phyloP scores from a whole-genome alignment of 2,113 vertebrate species.

The Ceyx margarethae region DNA sequence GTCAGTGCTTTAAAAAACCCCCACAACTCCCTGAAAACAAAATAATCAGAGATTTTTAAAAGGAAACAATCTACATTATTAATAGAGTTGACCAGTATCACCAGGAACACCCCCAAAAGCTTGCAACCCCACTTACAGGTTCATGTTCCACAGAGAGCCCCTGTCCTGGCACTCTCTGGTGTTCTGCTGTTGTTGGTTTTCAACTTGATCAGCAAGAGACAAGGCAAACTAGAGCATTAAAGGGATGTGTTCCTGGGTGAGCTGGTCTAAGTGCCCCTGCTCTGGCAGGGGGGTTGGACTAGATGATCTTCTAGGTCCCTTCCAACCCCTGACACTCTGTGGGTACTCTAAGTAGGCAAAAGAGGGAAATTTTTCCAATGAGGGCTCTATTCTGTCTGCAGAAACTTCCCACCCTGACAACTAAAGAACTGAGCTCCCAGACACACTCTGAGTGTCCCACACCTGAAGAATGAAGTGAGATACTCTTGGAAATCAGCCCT shows the following conservation, averaged over 20 bases:
- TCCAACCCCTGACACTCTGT: no score
- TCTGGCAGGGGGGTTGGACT: no score
- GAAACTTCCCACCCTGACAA: background rate
- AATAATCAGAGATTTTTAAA: background rate
- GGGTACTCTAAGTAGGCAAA: background rate
- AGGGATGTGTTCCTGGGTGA: background rate
- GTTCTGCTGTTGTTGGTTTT: background rate
- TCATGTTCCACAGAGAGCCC: background rate
- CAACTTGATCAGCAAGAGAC: background rate
- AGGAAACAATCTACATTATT: background rate
- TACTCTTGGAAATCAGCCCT: background rate
- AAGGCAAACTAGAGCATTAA: background rate
- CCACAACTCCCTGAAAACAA: no score
- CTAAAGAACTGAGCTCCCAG: background rate
- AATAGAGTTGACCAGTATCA: background rate
- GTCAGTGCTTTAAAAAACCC: background rate
- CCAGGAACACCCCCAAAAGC: background rate
- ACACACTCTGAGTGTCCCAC: background rate
- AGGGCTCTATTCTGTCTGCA: background rate
- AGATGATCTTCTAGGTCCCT: no score
- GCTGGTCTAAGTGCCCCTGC: no score
- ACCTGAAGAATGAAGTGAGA: background rate
- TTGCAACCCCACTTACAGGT: background rate
- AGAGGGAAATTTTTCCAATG: background rate
- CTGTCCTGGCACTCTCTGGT: background rate